Base-by-base conservation (phyloP, 2,888 invertebrate genomes). In the Smittia aterrima region DNA sequence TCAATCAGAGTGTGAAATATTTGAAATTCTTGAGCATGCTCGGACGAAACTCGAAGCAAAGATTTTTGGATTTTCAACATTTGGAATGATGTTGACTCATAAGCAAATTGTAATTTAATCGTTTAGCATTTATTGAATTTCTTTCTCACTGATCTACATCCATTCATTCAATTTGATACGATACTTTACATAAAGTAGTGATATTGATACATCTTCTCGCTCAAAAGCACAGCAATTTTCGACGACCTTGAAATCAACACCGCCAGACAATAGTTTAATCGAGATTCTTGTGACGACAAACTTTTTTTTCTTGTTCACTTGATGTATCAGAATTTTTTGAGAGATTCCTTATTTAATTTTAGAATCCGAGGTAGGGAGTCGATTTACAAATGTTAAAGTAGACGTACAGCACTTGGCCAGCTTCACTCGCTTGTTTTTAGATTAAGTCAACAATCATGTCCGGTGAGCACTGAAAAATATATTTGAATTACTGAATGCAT, bases 31-130 rank as follows among this genome's bases (percentile, higher is more conserved):
- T 11, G 47, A 47, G 47, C 47, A 16, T n/a, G 47, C n/a, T 47
- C 11, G 16, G 47, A n/a, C 47, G 47, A 47, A 47, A 47, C 11
- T n/a, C 16, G 47, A 47, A 47, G 47, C 47, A 2, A 47, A 47
- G 47, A 11, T n/a, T 47, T 47, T 47, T 47, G n/a, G 47, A 20
- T 18, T 58, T 18, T 11, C 18, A 20, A 9, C 58, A 22, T 20
- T 18, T 18, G 58, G 4, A 20, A 18, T 40, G 22, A 22, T 40
- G 22, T 70, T 22, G 24, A 70, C 41, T 54, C 54, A 70, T 54
- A 70, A 70, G 27, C 70, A 70, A 54, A 53, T 70, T 70, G 70
- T 70, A 70, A 70, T 70, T 70, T 70, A 70, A 70, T 70, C 70
- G 54, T 70, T 70, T 70, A 70, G 70, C 70, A 70, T 70, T 70